Evolutionary conservation across 2,113 vertebrate species (phyloP).

Genomic region (Protobothrops flavoviridis): DNA sequence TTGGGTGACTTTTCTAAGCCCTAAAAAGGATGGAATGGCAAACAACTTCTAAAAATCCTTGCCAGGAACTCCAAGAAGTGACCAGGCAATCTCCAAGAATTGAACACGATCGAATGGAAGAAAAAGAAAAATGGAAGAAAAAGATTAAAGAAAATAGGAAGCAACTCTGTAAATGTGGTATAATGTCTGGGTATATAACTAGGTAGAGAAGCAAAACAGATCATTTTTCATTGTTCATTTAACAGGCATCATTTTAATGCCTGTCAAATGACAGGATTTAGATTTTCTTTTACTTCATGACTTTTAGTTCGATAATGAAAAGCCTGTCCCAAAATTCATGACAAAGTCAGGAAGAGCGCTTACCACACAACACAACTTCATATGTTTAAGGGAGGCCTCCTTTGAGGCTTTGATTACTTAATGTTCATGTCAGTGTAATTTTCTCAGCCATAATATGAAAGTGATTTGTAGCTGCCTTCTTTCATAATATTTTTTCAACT

Average conservation of each 20-base stretch:
- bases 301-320: neutral
- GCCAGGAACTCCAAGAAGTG: neutral
- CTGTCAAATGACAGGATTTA: neutral
- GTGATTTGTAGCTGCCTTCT: neutral
- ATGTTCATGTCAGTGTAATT: neutral
- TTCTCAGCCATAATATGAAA: neutral
- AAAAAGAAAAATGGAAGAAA: neutral
- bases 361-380: neutral
- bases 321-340: neutral
- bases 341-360: neutral
- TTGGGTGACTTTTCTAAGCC: too few relatives aligned
- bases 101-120: neutral
- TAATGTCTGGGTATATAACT: neutral
- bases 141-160: neutral
- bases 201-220: neutral
- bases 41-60: too few relatives aligned
- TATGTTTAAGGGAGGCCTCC: neutral
- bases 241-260: neutral
- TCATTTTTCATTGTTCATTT: neutral
- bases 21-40: too few relatives aligned
- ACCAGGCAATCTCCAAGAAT: neutral
- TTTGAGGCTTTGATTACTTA: neutral
- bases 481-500: neutral
- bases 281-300: neutral
- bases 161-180: neutral